Percentiles rank a stretch among this genome's conserved stretches.
phyloP scores from a whole-genome alignment of 64 coral and sea anemone genomes.

The Actinia equina region DNA sequence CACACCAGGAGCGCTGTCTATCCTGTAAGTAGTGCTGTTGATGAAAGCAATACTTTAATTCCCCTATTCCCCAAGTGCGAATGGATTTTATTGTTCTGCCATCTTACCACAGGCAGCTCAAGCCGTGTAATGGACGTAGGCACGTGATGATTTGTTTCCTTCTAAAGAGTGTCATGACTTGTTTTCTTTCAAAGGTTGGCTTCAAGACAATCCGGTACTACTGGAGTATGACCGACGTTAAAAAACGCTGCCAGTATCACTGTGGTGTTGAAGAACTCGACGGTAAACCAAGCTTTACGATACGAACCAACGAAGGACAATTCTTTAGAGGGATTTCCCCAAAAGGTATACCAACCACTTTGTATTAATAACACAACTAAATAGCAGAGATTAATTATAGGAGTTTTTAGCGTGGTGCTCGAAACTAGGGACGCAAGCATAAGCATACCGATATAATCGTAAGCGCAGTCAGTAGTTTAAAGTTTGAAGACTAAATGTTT shows the following conservation, averaged over 20 bases:
- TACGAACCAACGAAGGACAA: conserved; percentile 67
- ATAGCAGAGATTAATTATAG: not conserved
- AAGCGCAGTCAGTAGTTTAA: too few species aligned
- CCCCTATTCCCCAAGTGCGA: too few species aligned
- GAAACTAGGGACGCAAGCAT: too few species aligned
- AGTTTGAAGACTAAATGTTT: too few species aligned
- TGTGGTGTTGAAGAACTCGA: conserved; percentile 85
- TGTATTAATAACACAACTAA: not conserved
- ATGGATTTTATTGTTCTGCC: too few species aligned
- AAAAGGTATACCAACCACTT: conserved; percentile 39
- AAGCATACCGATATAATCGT: too few species aligned
- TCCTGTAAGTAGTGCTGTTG: conserved; percentile 50
- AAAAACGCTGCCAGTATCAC: conserved; percentile 89
- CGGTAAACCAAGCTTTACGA: conserved; percentile 81
- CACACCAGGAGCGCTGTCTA: conserved; percentile 91
- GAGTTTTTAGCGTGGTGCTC: too few species aligned
- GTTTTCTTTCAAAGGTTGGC: conserved; percentile 45
- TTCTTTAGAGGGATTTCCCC: conserved; percentile 82
- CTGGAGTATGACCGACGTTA: conserved; percentile 88
- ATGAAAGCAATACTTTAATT: not conserved
- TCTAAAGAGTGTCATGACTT: not conserved
- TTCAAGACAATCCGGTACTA: conserved; percentile 95
- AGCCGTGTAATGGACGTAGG: too few species aligned
- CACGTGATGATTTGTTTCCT: not conserved
- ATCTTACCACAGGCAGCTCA: too few species aligned